A percentile compares a stretch with the other conserved stretches of the same genome.
phyloP scores from a whole-genome alignment of 2,113 vertebrate genomes.

The Empidonax traillii region DNA sequence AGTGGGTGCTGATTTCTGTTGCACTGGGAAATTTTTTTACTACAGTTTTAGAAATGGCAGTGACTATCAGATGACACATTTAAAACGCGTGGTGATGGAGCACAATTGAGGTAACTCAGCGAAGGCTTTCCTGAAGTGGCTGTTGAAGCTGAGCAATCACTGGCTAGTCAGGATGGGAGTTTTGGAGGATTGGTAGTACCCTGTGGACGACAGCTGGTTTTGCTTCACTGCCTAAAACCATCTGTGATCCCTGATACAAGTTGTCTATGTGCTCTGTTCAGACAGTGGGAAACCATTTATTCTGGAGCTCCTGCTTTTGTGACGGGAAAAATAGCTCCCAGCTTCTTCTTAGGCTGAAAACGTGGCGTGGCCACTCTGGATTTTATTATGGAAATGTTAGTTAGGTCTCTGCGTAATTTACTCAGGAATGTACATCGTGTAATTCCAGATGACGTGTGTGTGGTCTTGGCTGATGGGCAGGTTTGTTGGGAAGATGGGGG shows the following conservation, averaged over 20 bases:
- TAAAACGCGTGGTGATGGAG: accelerated
- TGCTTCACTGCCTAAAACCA: accelerated
- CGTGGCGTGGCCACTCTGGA: background rate
- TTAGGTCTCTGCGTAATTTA: accelerated
- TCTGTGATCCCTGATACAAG: accelerated
- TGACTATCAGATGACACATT: background rate
- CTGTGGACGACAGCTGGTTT: background rate
- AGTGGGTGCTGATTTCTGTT: background rate
- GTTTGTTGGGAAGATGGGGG: background rate
- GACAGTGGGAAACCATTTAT: background rate
- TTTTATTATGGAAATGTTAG: background rate
- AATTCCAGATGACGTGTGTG: background rate
- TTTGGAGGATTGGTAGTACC: accelerated
- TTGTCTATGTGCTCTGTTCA: accelerated
- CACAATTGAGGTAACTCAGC: accelerated
- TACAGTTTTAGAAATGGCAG: background rate
- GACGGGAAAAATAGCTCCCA: background rate
- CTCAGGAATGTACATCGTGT: background rate
- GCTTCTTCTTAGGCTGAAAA: background rate
- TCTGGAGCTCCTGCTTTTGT: background rate
- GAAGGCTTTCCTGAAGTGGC: background rate
- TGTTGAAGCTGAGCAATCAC: accelerated
- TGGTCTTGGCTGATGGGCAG: background rate
- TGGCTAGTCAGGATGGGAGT: no score
- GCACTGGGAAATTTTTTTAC: background rate